Percentiles rank a stretch among this genome's conserved stretches.
These are phyloP conservation scores for Eleginops maclovinus DNA, from an alignment of 2,113 vertebrate genomes.

Conservation along the genomic window DNA sequence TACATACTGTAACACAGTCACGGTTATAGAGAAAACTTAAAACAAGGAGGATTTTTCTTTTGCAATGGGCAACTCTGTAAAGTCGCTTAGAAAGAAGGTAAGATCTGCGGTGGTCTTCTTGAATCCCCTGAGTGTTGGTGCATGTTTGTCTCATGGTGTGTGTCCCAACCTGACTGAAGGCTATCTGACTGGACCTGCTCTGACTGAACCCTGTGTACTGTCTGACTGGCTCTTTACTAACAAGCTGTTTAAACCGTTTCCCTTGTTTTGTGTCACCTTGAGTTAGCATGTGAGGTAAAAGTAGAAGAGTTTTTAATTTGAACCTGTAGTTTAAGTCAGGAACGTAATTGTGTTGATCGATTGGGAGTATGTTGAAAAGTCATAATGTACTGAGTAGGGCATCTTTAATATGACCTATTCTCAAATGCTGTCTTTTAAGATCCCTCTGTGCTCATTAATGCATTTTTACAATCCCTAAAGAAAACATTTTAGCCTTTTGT, in stretches of 20 bases:
- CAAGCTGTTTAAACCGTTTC: slow-evolving; percentile 17
- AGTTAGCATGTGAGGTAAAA: neutral
- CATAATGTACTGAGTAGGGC: neutral
- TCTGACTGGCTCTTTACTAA: slow-evolving; percentile 31
- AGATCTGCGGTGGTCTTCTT: slow-evolving; percentile 63
- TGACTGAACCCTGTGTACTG: slow-evolving; percentile 36
- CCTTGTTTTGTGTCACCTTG: neutral
- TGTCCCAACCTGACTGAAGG: slow-evolving; percentile 39
- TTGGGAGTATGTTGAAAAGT: slow-evolving; percentile 10
- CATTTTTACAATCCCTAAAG: neutral
- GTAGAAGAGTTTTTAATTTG: neutral
- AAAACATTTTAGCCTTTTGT: slow-evolving; percentile 3
- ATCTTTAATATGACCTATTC: neutral
- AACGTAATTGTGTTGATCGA: neutral
- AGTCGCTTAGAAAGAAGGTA: slow-evolving; percentile 99
- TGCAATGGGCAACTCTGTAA: slow-evolving; percentile 98
- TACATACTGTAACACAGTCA: slow-evolving; percentile 62
- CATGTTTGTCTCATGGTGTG: slow-evolving; percentile 66
- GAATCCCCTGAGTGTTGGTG: slow-evolving; percentile 45
- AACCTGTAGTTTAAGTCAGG: slow-evolving; percentile 1
- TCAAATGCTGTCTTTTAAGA: neutral
- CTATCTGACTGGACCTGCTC: slow-evolving; percentile 45
- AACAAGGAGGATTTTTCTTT: slow-evolving; percentile 54
- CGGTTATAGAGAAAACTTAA: slow-evolving; percentile 72
- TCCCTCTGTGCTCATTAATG: neutral